Evolutionary conservation across 2,113 vertebrate genomes (phyloP), one percentile per base, ranked within the genome.

Genomic region (Illadopsis cleaveri): DNA sequence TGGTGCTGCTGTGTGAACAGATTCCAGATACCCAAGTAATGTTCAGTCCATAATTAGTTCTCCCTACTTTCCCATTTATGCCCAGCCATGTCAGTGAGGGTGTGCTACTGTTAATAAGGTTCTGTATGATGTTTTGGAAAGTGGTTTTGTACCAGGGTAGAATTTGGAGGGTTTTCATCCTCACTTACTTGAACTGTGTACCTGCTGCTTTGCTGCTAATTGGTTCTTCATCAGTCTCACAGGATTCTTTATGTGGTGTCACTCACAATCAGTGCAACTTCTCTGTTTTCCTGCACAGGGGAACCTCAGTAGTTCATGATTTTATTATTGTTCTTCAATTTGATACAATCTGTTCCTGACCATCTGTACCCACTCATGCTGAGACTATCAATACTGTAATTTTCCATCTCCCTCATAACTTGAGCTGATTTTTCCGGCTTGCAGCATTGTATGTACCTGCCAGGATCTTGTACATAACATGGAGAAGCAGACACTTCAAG

Each of bases 291-390:
- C 20, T 91, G 77, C 89, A 92, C 69, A 95, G 80, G 86, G 81
- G 91, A 95, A 94, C 86, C 96, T 84, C 77, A 81, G 86, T 89
- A 78, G 72, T 86, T 94, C 83, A 71, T 94, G 83, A 94, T 97
- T 95, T 97, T 94, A 94, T 97, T 95, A 94, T 95, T 96, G 91
- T 94, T 96, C 95, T 95, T 95, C 94, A 93, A 65, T 94, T 96
- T 93, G 89, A 93, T 96, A 95, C 96, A 96, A 85, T 96, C 95
- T 97, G 96, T 96, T 95, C 94, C 91, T 96, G 93, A 87, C 96
- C 96, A 97, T 97, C 96, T 97, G 96, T 94, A 96, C 65, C 77
- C 86, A 91, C 91, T 96, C 84, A 94, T 45, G 65, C 91, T 94
- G 93, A 93, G 95, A 91, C 93, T 94, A 95, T 96, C 94, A 95